Conservation (phyloP, 2,888 invertebrate genomes). For the Andrena hattorfiana region DNA sequence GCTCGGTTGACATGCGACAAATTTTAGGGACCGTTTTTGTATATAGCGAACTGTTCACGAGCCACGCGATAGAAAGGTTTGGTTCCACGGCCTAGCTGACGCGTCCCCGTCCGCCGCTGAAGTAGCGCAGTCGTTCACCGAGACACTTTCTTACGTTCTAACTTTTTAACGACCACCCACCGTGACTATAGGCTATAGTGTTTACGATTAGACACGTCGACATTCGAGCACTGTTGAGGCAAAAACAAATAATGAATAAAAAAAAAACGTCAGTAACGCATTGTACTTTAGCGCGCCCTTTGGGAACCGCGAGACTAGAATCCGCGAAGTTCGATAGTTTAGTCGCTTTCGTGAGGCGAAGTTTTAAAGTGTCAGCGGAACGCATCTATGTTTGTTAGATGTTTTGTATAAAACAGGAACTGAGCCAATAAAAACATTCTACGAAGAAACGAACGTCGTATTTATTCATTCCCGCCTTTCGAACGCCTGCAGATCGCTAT, state of each 20-base stretch:
- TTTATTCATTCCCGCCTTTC: background rate
- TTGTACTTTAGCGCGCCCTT: conserved; percentile 66
- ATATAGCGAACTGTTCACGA: conserved; percentile 60
- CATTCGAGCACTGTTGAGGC: conserved; percentile 63
- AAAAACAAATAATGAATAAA: conserved; percentile 27
- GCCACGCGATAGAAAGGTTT: conserved; percentile 54
- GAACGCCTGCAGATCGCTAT: no score
- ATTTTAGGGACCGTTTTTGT: conserved; percentile 61
- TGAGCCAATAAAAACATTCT: conserved; percentile 78
- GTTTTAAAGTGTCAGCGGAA: conserved; percentile 70
- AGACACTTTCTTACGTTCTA: conserved; percentile 54
- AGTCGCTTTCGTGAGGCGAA: conserved; percentile 73
- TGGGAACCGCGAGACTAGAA: conserved; percentile 63
- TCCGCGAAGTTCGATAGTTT: conserved; percentile 67
- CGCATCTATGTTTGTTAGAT: conserved; percentile 81
- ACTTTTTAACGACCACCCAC: conserved; percentile 51
- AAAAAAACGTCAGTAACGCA: conserved; percentile 50
- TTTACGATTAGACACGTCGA: conserved; percentile 61
- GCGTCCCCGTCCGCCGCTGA: conserved; percentile 67
- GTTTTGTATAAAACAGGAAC: conserved; percentile 82
- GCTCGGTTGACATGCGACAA: conserved; percentile 34
- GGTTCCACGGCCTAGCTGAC: conserved; percentile 65
- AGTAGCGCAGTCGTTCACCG: conserved; percentile 62
- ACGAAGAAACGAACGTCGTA: conserved; percentile 34
- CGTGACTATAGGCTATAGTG: conserved; percentile 47